phyloP scores from a whole-genome alignment of 2,888 invertebrate species.

The Aleiodes leptofemur region DNA sequence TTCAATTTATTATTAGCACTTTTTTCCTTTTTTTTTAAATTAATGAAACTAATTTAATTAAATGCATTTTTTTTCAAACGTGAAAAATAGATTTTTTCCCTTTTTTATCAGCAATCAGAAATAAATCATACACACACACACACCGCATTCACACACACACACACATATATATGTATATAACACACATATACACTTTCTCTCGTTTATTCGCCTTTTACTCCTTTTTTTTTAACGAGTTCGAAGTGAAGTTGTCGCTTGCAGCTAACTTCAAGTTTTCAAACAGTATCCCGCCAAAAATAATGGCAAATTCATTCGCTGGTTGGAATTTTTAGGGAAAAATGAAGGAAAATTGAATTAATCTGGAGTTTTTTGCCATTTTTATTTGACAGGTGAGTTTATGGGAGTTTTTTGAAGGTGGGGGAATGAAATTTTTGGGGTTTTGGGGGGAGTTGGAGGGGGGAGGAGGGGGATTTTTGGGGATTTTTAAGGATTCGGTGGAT shows the following conservation, averaged over 20 bases:
- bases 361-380: neutral
- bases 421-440: neutral
- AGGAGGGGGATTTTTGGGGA: neutral
- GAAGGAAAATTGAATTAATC: neutral
- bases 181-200: neutral
- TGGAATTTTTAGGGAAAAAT: no score
- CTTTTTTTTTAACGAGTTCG: no score
- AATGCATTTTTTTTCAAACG: no score
- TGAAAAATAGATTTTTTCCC: no score
- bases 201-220: neutral
- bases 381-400: neutral
- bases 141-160: neutral
- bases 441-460: neutral
- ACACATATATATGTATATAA: no score
- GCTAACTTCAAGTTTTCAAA: neutral
- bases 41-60: neutral
- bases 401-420: neutral
- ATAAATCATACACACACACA: no score
- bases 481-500: neutral
- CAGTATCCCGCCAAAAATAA: constrained; percentile 10
- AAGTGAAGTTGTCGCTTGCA: neutral
- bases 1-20: neutral
- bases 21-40: neutral
- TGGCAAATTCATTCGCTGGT: neutral
- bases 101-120: no score